These are phyloP conservation scores for Dermolepida albohirtum DNA, from an alignment of 2,888 invertebrate genomes.

Conservation along the genomic window DNA sequence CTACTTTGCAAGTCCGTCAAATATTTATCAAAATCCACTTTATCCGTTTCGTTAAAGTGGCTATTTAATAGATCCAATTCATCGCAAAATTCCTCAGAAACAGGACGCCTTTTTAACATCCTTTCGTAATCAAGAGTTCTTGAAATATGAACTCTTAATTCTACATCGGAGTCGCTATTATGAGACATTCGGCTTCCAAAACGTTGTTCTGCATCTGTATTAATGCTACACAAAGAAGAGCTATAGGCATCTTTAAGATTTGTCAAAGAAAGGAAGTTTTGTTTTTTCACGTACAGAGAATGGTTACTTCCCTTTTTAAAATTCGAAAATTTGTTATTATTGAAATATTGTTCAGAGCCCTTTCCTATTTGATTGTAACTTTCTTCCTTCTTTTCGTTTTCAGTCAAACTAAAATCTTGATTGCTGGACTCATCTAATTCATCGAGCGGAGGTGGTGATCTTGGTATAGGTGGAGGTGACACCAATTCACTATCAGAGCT, in stretches of 20 bases:
- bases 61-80: conserved; percentile 73
- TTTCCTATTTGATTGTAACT: conserved; percentile 44
- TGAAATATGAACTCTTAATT: conserved; percentile 56
- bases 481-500: conserved; percentile 85
- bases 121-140: conserved; percentile 53
- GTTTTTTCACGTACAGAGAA: conserved; percentile 47
- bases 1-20: conserved; percentile 74
- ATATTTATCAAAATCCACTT: conserved; percentile 77
- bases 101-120: conserved; percentile 74
- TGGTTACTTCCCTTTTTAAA: conserved; percentile 46
- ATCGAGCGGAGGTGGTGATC: conserved; percentile 78
- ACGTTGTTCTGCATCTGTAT: conserved; percentile 50
- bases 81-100: conserved; percentile 80
- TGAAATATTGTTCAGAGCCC: conserved; percentile 55
- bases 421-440: conserved; percentile 71
- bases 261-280: conserved; percentile 48
- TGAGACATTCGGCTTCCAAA: conserved; percentile 55
- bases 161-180: conserved; percentile 66
- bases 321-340: conserved; percentile 44
- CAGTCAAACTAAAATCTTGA: conserved; percentile 48
- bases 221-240: conserved; percentile 54
- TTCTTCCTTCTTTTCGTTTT: conserved; percentile 49
- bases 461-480: conserved; percentile 83
- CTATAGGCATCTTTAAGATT: conserved; percentile 50
- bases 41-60: conserved; percentile 69